Evolutionary conservation across 2,113 vertebrate genomes (phyloP), one percentile per base, ranked within the genome.

Genomic region (Tragulus kanchil): DNA sequence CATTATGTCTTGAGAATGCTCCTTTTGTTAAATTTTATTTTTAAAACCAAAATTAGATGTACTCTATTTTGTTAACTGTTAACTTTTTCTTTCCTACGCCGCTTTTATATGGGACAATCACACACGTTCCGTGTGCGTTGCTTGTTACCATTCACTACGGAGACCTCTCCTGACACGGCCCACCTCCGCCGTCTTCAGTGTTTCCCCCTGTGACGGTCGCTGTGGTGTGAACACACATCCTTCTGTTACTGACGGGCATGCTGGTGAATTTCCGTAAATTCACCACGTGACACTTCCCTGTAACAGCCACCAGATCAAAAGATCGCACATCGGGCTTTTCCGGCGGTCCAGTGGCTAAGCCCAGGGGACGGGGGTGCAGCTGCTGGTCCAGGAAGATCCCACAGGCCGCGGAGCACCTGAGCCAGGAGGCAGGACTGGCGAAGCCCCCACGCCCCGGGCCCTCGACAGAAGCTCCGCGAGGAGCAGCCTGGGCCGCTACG

Each of bases 91-190:
- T 54, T 19, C 15, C 8, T 19, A 14, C 45, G 0, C 23, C 12
- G 13, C 6, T 23, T 25, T 36, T n/a, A 16, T 3, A 3, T 1
- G 56, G 12, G 15, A 10, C 31, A 9, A 9, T 1, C 8, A 0
- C 2, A 16, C 6, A 3, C 0, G 16, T 3, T 16, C 56, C 5
- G 71, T 12, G 31, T 1, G 12, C 3, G 5, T 6, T 16, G 25
- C 4, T 3, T 1, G 0, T 21, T 0, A 8, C 15, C 0, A 13
- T 10, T 48, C 15, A 50, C 15, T 6, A 10, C 0, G 2, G 64
- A 59, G 45, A 7, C 1, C 8, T 5, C 17, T 58, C 45, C 16
- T 1, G 7, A 26, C 1, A 0, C 0, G 5, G n/a, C 6, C 0
- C 12, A 0, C 12, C n/a, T 42, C 58, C 15, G 56, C 31, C 4